These are phyloP conservation scores for Tragelaphus scriptus DNA, from an alignment of 2,113 vertebrate species.

Conservation along the genomic window DNA sequence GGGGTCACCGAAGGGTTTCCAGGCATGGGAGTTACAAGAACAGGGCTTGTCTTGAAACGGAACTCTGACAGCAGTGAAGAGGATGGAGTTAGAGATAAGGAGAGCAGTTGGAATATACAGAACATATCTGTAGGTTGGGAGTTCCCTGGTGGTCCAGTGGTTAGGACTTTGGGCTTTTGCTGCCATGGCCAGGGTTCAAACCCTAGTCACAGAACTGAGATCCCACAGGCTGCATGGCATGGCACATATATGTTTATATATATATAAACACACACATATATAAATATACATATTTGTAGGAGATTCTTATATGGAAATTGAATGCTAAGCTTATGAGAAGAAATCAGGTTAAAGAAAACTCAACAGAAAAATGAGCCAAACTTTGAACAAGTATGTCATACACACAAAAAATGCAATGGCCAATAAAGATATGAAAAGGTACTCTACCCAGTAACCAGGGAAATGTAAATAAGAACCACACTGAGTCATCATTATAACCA, in stretches of 20 bases:
- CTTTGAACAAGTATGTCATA: neutral
- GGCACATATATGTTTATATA: no score
- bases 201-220: neutral
- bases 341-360: neutral
- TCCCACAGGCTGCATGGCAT: neutral
- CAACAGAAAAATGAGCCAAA: neutral
- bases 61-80: neutral
- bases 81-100: neutral
- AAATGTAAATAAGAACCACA: neutral
- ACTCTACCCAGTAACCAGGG: neutral
- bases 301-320: neutral
- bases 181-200: neutral
- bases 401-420: neutral
- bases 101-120: neutral
- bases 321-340: neutral
- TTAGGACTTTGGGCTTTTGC: neutral
- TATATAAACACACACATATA: neutral
- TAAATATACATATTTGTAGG: neutral
- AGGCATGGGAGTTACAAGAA: neutral
- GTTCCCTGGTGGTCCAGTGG: neutral
- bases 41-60: neutral
- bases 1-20: neutral
- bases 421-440: slow-evolving; percentile 1
- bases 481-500: neutral
- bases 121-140: neutral